Evolutionary conservation across 2,113 vertebrate species (phyloP), one percentile per base, ranked within the genome.

Genomic region (Myiozetetes cayanensis): DNA sequence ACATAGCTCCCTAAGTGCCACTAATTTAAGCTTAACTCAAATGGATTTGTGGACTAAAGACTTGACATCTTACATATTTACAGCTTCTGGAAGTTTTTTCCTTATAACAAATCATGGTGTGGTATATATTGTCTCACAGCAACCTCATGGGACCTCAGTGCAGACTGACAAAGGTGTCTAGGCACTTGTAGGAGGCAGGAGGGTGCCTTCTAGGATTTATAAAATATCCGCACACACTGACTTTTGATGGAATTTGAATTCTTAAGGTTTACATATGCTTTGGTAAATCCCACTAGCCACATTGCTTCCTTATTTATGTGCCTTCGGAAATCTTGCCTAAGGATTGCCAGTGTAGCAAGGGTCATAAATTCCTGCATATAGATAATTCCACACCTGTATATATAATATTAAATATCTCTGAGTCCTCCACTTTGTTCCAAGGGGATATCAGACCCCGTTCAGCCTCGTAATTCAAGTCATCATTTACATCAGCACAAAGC

Each of bases 51-150:
- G 25, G 75, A 83, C 71, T 4, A 8, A 91, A 79, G 82, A 14
- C 41, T 79, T 82, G 56, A 46, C 37, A 46, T 79, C 63, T 90
- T 74, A 50, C 12, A 17, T 78, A 90, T 90, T 89, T 93, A 90
- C 49, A 61, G 44, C 39, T 90, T 95, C 83, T 89, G 92, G 93
- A 70, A 95, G 80, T 24, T 92, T 93, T 56, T 92, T 55, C 47
- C 44, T 18, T 75, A 14, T 21, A 62, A 81, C 20, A 94, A 86
- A 75, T 55, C 23, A 22, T 37, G 23, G 14, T 78, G 30, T 43
- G 24, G 4, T 79, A 33, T 84, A 21, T 77, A 7, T 61, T 81
- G 19, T 81, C 44, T 89, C 39, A 59, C 21, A 63, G 61, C 61
- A 83, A 82, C 55, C 43, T 93, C 30, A 14, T 14, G 37, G 71